Evolutionary conservation across 2,888 invertebrate species (phyloP).

Genomic region (Philopedon plagiatum): DNA sequence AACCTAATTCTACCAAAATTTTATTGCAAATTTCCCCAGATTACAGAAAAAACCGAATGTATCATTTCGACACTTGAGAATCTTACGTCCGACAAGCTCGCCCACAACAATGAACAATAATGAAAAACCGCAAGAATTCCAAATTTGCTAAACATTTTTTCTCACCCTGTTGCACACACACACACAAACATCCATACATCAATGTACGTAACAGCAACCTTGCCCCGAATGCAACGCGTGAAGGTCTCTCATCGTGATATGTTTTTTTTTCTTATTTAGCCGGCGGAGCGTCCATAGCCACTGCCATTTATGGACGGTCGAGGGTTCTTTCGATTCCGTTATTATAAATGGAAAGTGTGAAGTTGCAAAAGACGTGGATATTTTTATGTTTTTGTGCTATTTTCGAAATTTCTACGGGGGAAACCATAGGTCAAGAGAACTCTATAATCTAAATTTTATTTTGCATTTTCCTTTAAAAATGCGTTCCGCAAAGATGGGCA

Average conservation of each 20-base stretch:
- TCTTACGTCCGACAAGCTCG: not conserved
- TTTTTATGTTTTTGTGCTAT: no score
- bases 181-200: constrained; percentile 20
- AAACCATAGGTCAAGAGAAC: no score
- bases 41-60: no score
- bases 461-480: no score
- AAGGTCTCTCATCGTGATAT: constrained; percentile 43
- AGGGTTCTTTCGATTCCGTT: constrained; percentile 24
- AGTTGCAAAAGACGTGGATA: no score
- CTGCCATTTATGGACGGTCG: constrained; percentile 33
- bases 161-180: constrained; percentile 30
- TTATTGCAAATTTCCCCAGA: no score
- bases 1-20: no score
- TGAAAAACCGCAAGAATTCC: not conserved
- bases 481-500: no score
- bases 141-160: constrained; percentile 7
- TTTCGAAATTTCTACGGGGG: no score
- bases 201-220: constrained; percentile 41
- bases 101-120: not conserved
- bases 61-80: not conserved
- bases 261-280: constrained; percentile 32
- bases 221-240: constrained; percentile 50
- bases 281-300: constrained; percentile 34
- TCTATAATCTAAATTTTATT: no score
- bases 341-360: constrained; percentile 5